Base-by-base conservation (phyloP, 1,140 invertebrate genomes). In the Portunus trituberculatus region DNA sequence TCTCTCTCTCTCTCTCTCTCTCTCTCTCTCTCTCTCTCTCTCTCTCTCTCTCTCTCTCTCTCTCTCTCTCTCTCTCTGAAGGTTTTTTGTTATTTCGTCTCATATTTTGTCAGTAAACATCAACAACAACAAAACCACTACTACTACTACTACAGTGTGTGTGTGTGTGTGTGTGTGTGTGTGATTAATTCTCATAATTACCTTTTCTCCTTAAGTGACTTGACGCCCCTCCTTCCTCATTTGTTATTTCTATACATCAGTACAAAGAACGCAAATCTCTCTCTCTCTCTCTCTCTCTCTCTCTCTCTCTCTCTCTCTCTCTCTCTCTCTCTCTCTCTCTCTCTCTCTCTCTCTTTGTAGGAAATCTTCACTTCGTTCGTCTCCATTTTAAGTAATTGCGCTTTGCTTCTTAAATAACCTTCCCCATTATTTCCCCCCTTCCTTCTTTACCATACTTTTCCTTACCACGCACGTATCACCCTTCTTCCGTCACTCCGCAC, bases 341-440 rank as follows among this genome's bases (percentile, higher is more conserved):
- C 52, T 59, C 48, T n/a, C 16, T 52, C 45, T 31, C 29, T 52
- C 48, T 91, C 48, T 91, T 14, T 92, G 39, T 91, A 59, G 4
- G 28, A 39, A 67, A 67, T 59, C 52, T 52, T 46, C 67, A 82
- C 67, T 45, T 52, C 82, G 4, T 52, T 1, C 39, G 48, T 32
- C 90, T 87, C 48, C 48, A 29, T 48, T 88, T 76, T 67, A 84
- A 92, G 48, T 92, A 95, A 92, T 92, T 95, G 83, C 84, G 83
- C 86, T 91, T 88, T 95, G 83, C 90, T 95, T 95, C 88, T 95
- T 95, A 95, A 90, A 93, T 91, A 90, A 39, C 67, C 10, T 32
- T 91, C 29, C 25, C 46, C 28, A 10, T 91, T 91, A 76, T 94
- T 83, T 46, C 10, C 28, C 29, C 46, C 20, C 90, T 84, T 94